Evolutionary conservation across 2,113 vertebrate genomes (phyloP).

Genomic region (Penelope pileata): DNA sequence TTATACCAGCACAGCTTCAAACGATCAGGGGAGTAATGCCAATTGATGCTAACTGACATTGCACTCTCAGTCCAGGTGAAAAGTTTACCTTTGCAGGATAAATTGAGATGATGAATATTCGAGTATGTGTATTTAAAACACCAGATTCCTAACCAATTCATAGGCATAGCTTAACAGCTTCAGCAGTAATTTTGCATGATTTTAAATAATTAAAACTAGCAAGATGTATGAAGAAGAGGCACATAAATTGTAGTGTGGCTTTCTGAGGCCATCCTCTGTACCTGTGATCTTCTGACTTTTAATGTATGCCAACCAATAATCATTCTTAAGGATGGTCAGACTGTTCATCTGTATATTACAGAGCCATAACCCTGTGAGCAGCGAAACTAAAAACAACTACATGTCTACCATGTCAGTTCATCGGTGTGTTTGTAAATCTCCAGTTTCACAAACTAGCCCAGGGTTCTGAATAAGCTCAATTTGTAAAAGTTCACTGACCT

Average conservation of each 20-base stretch:
- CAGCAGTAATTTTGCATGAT: neutral
- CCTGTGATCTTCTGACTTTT: neutral
- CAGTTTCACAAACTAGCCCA: slow-evolving; percentile 31
- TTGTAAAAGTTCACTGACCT: slow-evolving; percentile 66
- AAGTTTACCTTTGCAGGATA: neutral
- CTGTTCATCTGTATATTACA: neutral
- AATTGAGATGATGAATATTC: neutral
- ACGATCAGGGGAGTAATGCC: neutral
- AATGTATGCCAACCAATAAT: neutral
- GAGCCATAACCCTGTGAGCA: neutral
- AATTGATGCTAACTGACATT: neutral
- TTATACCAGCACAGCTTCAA: neutral
- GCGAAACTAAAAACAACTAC: neutral
- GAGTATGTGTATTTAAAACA: neutral
- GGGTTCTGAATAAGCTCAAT: slow-evolving; percentile 27
- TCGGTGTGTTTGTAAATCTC: slow-evolving; percentile 9
- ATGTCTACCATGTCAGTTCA: neutral
- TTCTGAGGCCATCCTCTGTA: neutral
- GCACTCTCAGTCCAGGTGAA: neutral
- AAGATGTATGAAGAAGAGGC: neutral
- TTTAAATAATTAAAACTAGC: neutral
- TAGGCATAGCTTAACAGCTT: neutral
- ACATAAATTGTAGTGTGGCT: neutral
- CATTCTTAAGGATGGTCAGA: neutral
- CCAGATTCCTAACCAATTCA: neutral